Evolutionary conservation across 1,140 invertebrate species (phyloP).

Genomic region (Babylonia areolata): DNA sequence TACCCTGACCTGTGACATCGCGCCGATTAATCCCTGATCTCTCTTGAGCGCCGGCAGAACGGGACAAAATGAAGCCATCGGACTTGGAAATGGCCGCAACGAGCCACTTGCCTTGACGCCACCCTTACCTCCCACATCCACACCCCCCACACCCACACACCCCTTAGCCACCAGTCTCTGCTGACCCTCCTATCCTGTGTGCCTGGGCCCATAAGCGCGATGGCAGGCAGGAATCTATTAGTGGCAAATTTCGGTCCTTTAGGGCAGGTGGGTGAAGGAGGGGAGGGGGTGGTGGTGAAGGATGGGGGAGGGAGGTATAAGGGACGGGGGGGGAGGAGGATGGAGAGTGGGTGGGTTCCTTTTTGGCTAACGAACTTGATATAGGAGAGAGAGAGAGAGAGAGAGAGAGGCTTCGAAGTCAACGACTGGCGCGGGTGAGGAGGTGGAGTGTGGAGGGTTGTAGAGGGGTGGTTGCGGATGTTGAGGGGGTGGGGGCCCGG

Average conservation of each 20-base stretch:
- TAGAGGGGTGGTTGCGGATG: too few species aligned
- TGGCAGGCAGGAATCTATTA: conserved; percentile 2
- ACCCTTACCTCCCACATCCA: too few species aligned
- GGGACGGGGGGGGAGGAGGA: too few species aligned
- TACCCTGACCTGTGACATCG: conserved; percentile 4
- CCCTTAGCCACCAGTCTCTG: neutral
- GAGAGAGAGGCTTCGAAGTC: too few species aligned
- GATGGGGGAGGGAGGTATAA: too few species aligned
- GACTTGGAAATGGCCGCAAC: conserved; percentile 24
- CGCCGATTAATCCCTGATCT: conserved; percentile 24
- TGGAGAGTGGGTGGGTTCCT: neutral
- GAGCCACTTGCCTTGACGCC: conserved; percentile 22
- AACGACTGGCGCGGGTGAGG: too few species aligned
- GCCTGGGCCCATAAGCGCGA: neutral
- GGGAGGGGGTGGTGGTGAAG: too few species aligned
- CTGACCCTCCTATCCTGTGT: conserved; percentile 19
- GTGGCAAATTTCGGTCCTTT: neutral
- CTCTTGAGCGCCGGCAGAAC: neutral
- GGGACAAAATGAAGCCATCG: conserved; percentile 31
- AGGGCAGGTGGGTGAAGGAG: too few species aligned
- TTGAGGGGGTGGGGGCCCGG: too few species aligned
- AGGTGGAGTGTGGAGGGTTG: too few species aligned
- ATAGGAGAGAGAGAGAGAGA: neutral
- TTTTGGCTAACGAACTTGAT: neutral
- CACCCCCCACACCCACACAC: too few species aligned